Evolutionary conservation across 2,888 invertebrate species (phyloP), one percentile per base, ranked within the genome.

Genomic region (Carabus problematicus): DNA sequence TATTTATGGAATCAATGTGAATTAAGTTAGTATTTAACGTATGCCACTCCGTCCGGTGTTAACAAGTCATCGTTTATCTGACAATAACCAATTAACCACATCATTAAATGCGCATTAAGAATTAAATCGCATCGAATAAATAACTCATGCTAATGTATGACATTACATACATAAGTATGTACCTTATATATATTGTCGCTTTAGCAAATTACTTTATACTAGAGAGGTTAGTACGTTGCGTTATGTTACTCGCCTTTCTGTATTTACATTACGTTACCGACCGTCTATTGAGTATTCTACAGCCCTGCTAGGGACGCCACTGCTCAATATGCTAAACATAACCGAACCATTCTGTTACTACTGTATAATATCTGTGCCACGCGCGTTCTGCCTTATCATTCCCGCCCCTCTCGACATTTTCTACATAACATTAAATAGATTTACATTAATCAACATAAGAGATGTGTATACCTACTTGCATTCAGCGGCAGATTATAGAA

Each of bases 41-140:
- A 29, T 29, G 29, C 29, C 29, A 29, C 2, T 29, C 29, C 6
- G 29, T 29, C 29, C 6, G 29, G 29, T 6, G 29, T 29, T 29
- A 29, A 29, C 29, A 29, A 29, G 29, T 29, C 29, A 63, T 63
- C 63, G 54, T 63, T 63, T 63, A 63, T 41, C 63, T 42, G 29
- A 63, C 63, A 63, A 63, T 63, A 63, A 63, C 49, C 63, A 54
- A 63, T 63, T 63, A 63, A 54, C 63, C 63, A 63, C 49, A 54
- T 63, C 47, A 63, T 63, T 63, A 63, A 63, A 16, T 63, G 45
- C 63, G 63, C 54, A 63, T 63, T 63, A 52, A 63, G 54, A 63
- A 63, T 54, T 52, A 63, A 63, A 63, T 54, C 42, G 63, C 63
- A 63, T 52, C 49, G 63, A 63, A 63, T 63, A 63, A 39, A 63